Base-by-base conservation (phyloP, 1,140 invertebrate genomes). In the Drosophila willistoni region DNA sequence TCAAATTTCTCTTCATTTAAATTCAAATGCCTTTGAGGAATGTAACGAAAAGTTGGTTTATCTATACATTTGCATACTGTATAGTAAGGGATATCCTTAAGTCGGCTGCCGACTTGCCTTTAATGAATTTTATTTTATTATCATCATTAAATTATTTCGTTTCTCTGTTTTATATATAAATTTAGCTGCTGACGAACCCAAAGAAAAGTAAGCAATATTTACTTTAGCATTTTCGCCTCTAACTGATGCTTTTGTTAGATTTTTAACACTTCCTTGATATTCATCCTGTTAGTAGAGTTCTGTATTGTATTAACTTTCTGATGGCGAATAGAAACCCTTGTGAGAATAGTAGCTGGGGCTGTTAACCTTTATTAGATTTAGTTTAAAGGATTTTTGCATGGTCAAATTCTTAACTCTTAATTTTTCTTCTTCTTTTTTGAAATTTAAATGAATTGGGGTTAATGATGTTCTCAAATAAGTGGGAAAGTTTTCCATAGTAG, bases 181-280 rank as follows among this genome's bases (percentile, higher is more conserved):
- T 29, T 66, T 94, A 97, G 96, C 96, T 92, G 95, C 96, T 93
- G 96, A 96, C 93, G 96, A 96, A 93, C 96, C 96, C 77, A 94
- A 95, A 93, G 96, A 96, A 94, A 96, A 95, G 96, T 96, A 95
- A 96, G 95, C 94, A 4, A 66, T 3, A 33, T 64, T 22, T 39
- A 7, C 10, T 25, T 7, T 17, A 36, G 13, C 17, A 47, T 25
- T 61, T 2, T 33, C 59, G 22, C 22, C 34, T 19, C 17, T 56
- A 33, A 64, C 29, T 13, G 22, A 65, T 56, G 61, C 65, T 69
- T 42, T 62, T 33, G n/a, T 22, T 56, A 25, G 22, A 3, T 14
- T 36, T 10, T 65, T n/a, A 19, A 33, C 2, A 39, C 7, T 25
- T 34, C 6, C 12, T 9, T 22, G 7, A 13, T 29, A 44, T n/a